These are phyloP conservation scores for Syrrhaptes paradoxus DNA, from an alignment of 2,113 vertebrate species.

Conservation along the genomic window DNA sequence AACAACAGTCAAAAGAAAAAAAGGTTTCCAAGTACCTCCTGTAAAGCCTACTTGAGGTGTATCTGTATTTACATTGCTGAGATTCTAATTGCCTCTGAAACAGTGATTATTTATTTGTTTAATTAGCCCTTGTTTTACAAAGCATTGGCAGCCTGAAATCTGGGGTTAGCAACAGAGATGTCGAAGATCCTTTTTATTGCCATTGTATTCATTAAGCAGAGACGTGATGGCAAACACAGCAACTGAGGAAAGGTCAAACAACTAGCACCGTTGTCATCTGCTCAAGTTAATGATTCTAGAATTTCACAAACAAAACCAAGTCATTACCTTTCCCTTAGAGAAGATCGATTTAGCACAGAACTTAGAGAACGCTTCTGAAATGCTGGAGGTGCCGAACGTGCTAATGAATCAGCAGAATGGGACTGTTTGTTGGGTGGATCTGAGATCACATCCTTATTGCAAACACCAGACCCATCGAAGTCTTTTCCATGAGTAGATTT, in stretches of 20 bases:
- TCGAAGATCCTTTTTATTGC: not conserved
- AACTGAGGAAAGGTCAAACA: not conserved
- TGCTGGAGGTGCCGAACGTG: constrained; percentile 62
- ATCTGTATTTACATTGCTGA: not conserved
- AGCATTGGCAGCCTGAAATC: not conserved
- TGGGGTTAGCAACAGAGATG: not conserved
- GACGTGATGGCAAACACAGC: not conserved
- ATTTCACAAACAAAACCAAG: not conserved
- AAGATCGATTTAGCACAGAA: constrained; percentile 76
- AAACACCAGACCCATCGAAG: constrained; percentile 51
- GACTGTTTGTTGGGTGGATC: constrained; percentile 2
- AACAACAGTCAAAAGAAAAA: not conserved
- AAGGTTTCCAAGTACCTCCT: not conserved
- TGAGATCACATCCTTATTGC: constrained; percentile 49
- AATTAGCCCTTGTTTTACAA: not conserved
- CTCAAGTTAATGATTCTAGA: not conserved
- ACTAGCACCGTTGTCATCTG: not conserved
- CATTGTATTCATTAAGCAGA: not conserved
- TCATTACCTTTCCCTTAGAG: constrained; percentile 89
- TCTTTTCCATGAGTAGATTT: constrained; percentile 54
- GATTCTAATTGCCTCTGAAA: not conserved
- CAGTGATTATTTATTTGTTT: not conserved
- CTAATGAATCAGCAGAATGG: constrained; percentile 32
- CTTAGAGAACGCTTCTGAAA: constrained; percentile 68
- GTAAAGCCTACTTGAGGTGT: not conserved